Base-by-base conservation (phyloP, 1,140 invertebrate species). In the Popillia japonica region DNA sequence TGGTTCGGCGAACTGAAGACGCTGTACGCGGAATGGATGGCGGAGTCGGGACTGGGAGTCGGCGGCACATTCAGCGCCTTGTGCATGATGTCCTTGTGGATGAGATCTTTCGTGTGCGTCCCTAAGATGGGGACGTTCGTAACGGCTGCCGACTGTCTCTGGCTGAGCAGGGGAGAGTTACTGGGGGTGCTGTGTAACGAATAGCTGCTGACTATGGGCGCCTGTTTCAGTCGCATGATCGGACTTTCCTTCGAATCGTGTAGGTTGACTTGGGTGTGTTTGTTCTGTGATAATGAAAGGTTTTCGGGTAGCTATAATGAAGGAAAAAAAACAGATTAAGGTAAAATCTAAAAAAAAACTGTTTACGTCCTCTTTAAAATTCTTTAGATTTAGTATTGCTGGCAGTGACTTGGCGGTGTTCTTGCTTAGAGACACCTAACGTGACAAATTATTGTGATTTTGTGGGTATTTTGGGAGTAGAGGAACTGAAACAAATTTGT, bases 11-110 rank as follows among this genome's bases (percentile, higher is more conserved):
- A 96, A 86, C 91, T 92, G 85, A 92, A 92, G 20, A 93, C 91
- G 79, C 91, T 92, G 84, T 96, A 96, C 81, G 93, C 95, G 80
- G 94, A 96, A 88, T 96, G 95, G 82, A 95, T 94, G 79, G 94
- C 95, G 48, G 94, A 95, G 85, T 95, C 94, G 3, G 94, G 94
- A 82, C 93, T 95, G 41, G 92, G 92, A 81, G 92, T 93, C 68
- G 92, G 89, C n/a, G 90, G 89, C 78, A 90, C 83, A 79, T 87
- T 87, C 22, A 86, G 78, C 10, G 83, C 83, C 79, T 86, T 85
- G 75, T 87, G 86, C 82, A 84, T 84, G 73, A 87, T 84, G 85
- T 91, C 91, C 82, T 91, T 88, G 3, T 91, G 89, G 68, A 90
- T 91, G 40, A 91, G 61, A 74, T 74, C 72, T 9, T 74, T 74